phyloP scores from a whole-genome alignment of 2,888 invertebrate species.

The Liopterus haemorrhoidalis region DNA sequence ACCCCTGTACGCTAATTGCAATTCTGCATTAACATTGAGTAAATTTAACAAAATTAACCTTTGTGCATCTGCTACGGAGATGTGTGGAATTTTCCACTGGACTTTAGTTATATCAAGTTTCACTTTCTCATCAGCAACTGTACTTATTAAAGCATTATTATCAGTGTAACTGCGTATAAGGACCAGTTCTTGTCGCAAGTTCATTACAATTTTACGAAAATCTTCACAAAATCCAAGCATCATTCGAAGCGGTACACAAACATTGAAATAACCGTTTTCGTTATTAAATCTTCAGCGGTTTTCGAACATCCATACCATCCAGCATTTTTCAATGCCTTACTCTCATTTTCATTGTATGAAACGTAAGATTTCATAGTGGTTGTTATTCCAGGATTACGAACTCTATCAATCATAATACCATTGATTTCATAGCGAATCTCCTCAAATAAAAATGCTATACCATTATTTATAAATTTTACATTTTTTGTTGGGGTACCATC shows the following conservation, averaged over 20 bases:
- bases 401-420: no score
- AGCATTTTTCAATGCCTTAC: no score
- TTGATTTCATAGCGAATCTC: no score
- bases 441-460: no score
- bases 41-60: slow-evolving; percentile 23
- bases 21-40: slow-evolving; percentile 14
- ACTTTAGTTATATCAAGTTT: slow-evolving; percentile 6
- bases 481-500: no score
- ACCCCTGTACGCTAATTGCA: slow-evolving; percentile 34
- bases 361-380: no score
- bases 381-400: no score
- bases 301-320: no score
- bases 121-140: neutral
- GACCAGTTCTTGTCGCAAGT: slow-evolving; percentile 40
- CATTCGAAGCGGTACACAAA: slow-evolving; percentile 36
- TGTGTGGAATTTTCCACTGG: slow-evolving; percentile 6
- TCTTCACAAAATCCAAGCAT: slow-evolving; percentile 39
- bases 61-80: slow-evolving; percentile 1
- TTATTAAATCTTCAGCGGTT: slow-evolving; percentile 17
- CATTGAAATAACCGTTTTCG: slow-evolving; percentile 33
- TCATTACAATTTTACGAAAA: slow-evolving; percentile 39
- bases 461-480: no score
- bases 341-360: no score
- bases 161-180: slow-evolving; percentile 33
- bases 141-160: slow-evolving; percentile 33